Evolutionary conservation across 2,888 invertebrate species (phyloP).

Genomic region (Euphydryas editha): DNA sequence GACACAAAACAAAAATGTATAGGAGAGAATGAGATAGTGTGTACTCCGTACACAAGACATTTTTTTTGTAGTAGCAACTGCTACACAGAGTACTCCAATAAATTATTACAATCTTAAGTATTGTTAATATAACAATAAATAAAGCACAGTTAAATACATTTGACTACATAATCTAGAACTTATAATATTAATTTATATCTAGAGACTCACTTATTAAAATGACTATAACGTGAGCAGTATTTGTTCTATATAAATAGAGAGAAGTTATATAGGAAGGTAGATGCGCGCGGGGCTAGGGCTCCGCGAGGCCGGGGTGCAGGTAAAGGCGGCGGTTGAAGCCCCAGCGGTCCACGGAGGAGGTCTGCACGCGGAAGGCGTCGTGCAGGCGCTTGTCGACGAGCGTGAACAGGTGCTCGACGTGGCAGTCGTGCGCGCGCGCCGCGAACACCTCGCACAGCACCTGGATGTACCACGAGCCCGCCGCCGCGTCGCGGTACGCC

Average conservation of each 20-base stretch:
- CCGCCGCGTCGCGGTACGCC: conserved; percentile 82
- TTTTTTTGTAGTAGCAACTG: background rate
- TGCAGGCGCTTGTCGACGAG: conserved; percentile 82
- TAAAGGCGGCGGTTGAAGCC: conserved; percentile 87
- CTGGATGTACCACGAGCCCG: conserved; percentile 89
- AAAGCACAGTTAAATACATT: background rate
- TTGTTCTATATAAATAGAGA: too few species aligned
- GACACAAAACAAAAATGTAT: too few species aligned
- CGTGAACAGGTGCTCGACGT: conserved; percentile 86
- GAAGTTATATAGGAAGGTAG: too few species aligned
- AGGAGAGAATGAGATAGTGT: too few species aligned
- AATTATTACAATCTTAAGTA: background rate
- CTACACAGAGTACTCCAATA: too few species aligned
- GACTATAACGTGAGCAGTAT: too few species aligned
- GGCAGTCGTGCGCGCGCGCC: conserved; percentile 84
- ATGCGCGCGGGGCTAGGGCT: conserved; percentile 39
- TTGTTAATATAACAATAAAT: conserved; percentile 6
- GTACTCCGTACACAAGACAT: too few species aligned
- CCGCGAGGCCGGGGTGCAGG: conserved; percentile 86
- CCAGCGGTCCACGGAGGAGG: conserved; percentile 84
- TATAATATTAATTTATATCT: too few species aligned
- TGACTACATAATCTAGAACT: background rate
- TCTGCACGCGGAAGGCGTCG: conserved; percentile 78
- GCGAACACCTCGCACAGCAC: conserved; percentile 86
- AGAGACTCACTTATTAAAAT: too few species aligned